These are phyloP conservation scores for Vimba vimba DNA, from an alignment of 2,113 vertebrate species.

Conservation along the genomic window DNA sequence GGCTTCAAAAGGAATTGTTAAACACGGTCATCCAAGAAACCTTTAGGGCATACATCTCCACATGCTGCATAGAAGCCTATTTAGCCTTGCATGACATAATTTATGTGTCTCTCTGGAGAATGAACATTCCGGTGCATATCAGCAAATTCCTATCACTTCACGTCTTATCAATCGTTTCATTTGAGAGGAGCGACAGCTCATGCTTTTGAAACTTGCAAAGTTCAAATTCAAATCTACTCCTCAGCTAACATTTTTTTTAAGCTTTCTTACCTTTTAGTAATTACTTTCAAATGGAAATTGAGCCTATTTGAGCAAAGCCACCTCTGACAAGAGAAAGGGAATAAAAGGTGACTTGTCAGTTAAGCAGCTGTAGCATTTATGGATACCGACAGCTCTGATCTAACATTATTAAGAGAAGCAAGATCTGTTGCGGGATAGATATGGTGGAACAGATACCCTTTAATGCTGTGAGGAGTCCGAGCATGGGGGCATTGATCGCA, in stretches of 20 bases:
- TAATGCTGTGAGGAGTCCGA: conserved; percentile 29
- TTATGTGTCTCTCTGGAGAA: conserved; percentile 8
- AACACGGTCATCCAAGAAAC: conserved; percentile 57
- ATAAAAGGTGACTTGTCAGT: conserved; percentile 58
- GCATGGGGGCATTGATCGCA: background rate
- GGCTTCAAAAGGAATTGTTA: conserved; percentile 65
- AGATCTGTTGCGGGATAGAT: conserved; percentile 13
- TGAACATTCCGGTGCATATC: background rate
- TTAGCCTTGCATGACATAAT: conserved; percentile 39
- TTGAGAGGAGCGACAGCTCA: background rate
- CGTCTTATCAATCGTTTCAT: conserved; percentile 47
- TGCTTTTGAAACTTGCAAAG: background rate
- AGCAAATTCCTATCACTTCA: conserved; percentile 32
- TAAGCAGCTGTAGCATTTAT: conserved; percentile 44
- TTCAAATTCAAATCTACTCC: conserved; percentile 42
- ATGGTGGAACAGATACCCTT: conserved; percentile 29
- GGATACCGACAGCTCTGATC: conserved; percentile 53
- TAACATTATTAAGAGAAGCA: conserved; percentile 51
- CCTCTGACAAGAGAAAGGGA: conserved; percentile 19
- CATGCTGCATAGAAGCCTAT: conserved; percentile 24
- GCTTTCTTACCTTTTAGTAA: conserved; percentile 31
- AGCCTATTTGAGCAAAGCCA: conserved; percentile 27
- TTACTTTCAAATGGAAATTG: conserved; percentile 64
- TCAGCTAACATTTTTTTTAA: conserved; percentile 42
- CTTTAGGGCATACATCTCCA: conserved; percentile 15